These are phyloP conservation scores for Chlorodrepanis virens DNA, from an alignment of 2,113 vertebrate species.

Conservation along the genomic window DNA sequence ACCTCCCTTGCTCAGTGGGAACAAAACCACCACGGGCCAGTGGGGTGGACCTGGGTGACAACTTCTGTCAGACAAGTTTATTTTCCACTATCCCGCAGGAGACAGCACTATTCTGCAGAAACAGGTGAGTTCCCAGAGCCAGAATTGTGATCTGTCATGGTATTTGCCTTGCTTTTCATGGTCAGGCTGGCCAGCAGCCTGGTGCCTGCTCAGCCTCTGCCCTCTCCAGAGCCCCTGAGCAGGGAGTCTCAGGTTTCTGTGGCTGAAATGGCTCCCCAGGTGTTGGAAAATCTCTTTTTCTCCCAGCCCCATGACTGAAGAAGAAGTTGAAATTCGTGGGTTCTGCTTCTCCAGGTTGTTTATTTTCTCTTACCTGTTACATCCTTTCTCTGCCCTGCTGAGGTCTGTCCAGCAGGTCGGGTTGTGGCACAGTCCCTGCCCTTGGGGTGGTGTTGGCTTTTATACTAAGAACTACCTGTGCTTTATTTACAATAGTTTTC, in stretches of 20 bases:
- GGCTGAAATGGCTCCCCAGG: no score
- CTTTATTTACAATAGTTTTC: no score
- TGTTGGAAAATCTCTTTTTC: no score
- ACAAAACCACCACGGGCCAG: background rate
- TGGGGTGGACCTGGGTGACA: background rate
- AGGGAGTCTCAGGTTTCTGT: background rate
- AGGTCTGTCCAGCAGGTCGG: no score
- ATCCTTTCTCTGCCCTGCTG: no score
- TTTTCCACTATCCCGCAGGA: background rate
- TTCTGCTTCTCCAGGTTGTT: no score
- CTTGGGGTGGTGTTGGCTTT: no score
- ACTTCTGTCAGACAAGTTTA: background rate
- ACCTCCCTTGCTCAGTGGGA: background rate
- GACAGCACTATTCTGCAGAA: background rate
- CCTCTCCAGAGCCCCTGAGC: background rate
- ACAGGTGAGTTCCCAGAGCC: background rate
- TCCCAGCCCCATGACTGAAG: no score
- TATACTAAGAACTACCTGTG: no score
- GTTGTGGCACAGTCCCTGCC: no score
- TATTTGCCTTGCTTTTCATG: background rate
- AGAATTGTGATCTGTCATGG: accelerated
- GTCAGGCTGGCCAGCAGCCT: background rate
- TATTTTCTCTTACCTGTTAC: no score
- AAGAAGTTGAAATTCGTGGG: no score
- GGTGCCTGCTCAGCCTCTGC: background rate